Evolutionary conservation across 1,140 invertebrate genomes (phyloP).

Genomic region (Aphaenogaster rudis): DNA sequence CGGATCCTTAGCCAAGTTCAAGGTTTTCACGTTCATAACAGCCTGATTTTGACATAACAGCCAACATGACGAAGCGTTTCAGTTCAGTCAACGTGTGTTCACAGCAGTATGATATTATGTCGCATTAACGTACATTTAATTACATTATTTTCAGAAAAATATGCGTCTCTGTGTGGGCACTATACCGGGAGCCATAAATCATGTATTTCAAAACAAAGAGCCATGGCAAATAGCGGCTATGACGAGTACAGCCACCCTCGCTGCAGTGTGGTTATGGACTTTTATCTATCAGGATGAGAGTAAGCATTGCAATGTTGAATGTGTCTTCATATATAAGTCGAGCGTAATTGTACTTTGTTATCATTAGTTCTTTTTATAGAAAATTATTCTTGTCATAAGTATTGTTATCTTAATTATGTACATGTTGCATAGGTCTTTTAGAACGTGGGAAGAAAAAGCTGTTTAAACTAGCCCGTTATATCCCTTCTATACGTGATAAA

Average conservation of each 20-base stretch:
- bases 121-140: neutral
- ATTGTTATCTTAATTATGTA: neutral
- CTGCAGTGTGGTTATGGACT: conserved; percentile 90
- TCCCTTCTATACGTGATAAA: conserved; percentile 91
- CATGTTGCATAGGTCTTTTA: conserved; percentile 87
- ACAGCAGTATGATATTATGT: neutral
- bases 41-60: neutral
- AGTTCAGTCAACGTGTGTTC: neutral
- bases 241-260: conserved; percentile 90
- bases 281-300: conserved; percentile 91
- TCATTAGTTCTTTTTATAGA: neutral
- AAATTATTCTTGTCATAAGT: neutral
- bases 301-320: conserved; percentile 84
- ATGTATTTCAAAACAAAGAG: conserved; percentile 89
- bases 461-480: conserved; percentile 90
- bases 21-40: neutral
- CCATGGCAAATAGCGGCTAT: conserved; percentile 92
- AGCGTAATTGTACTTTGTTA: neutral
- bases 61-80: neutral
- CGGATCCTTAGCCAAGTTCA: neutral
- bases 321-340: neutral
- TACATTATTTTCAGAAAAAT: conserved; percentile 50
- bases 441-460: conserved; percentile 90
- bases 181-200: conserved; percentile 86
- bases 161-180: neutral